Conservation (phyloP, 2,888 invertebrate species). For the Cheilosia vernalis region DNA sequence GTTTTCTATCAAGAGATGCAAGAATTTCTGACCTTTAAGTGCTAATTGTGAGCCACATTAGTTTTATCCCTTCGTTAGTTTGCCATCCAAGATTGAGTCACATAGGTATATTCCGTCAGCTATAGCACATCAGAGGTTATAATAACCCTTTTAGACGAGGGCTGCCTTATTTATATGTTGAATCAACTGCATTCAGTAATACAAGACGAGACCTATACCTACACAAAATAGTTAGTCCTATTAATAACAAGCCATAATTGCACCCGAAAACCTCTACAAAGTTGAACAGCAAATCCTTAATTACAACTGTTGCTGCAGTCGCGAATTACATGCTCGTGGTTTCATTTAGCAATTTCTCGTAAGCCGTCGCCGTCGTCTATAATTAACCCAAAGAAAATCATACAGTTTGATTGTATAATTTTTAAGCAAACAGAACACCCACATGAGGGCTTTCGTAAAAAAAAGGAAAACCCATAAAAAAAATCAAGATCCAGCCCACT, state of each 20-base stretch:
- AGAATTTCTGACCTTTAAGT: too few species aligned
- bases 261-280: neutral
- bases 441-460: conserved; percentile 6
- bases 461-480: neutral
- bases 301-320: neutral
- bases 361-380: conserved; percentile 4
- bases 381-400: conserved; percentile 3
- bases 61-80: too few species aligned
- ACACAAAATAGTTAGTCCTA: too few species aligned
- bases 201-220: too few species aligned
- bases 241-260: neutral
- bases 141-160: too few species aligned
- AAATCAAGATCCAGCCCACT: conserved; percentile 57
- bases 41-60: too few species aligned
- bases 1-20: too few species aligned
- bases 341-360: conserved; percentile 2
- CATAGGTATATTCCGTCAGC: too few species aligned
- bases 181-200: too few species aligned
- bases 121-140: too few species aligned
- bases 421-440: conserved; percentile 22
- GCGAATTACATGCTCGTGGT: neutral
- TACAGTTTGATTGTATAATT: conserved; percentile 14
- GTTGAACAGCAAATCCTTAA: neutral
- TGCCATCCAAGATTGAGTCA: too few species aligned
- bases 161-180: too few species aligned